Conservation (phyloP, 2,797 vertebrate species). For the Tragopan temminckii region DNA sequence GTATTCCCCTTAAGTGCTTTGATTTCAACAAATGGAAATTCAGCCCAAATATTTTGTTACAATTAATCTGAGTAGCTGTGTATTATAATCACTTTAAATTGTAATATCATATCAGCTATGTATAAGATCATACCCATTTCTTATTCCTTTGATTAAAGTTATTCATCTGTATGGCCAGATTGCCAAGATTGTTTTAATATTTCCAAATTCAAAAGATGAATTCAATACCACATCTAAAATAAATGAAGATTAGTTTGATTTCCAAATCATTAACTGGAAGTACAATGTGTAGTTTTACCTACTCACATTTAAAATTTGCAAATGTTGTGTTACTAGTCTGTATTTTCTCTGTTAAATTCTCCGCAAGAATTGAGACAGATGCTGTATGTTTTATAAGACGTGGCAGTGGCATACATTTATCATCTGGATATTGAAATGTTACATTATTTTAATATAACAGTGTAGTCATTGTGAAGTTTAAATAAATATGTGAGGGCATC, state of each 20-base stretch:
- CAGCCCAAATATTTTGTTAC: not conserved
- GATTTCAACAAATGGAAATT: constrained; percentile 6
- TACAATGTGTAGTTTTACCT: not conserved
- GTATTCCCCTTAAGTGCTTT: not conserved
- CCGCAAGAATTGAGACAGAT: not conserved
- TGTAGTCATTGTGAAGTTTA: not conserved
- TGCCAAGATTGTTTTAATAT: constrained; percentile 1
- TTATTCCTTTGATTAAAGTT: constrained; percentile 39
- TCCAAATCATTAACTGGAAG: not conserved
- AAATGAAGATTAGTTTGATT: constrained; percentile 2
- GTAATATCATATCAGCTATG: not conserved
- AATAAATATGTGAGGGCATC: not conserved
- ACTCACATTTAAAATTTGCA: not conserved
- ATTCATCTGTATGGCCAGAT: not conserved
- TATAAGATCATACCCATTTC: constrained; percentile 32
- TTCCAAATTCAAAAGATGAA: constrained; percentile 27
- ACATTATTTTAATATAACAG: not conserved
- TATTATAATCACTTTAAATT: not conserved
- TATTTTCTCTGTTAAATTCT: not conserved
- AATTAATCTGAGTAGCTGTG: not conserved
- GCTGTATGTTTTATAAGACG: not conserved
- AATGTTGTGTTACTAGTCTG: not conserved
- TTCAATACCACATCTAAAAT: constrained; percentile 5
- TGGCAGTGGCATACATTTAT: not conserved
- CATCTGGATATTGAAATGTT: not conserved